A percentile compares a stretch with the other conserved stretches of the same genome.
Conservation (phyloP, 2,888 invertebrate species). For the Dryobota labecula region DNA sequence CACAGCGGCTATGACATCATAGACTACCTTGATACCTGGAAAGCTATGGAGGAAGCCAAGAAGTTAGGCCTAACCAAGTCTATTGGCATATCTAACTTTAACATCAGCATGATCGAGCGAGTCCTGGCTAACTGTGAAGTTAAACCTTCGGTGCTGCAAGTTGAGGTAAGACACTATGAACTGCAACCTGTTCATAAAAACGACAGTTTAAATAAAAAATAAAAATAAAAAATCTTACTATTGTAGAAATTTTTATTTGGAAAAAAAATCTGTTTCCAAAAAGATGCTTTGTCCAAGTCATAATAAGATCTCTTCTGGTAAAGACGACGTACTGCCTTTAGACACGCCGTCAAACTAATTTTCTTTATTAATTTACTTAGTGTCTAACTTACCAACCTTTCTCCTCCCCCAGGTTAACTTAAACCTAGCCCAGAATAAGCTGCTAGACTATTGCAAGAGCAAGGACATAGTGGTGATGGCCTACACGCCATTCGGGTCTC, state of each 20-base stretch:
- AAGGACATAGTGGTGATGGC: constrained; percentile 91
- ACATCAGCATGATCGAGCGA: constrained; percentile 92
- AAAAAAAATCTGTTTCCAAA: too few species aligned
- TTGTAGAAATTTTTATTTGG: too few species aligned
- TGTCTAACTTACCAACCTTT: too few species aligned
- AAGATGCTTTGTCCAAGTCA: too few species aligned
- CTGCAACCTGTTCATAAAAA: too few species aligned
- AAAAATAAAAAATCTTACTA: too few species aligned
- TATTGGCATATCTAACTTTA: constrained; percentile 94
- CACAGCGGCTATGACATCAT: constrained; percentile 82
- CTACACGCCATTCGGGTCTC: constrained; percentile 92
- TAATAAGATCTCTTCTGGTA: too few species aligned
- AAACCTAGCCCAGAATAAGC: constrained; percentile 91
- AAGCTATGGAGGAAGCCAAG: constrained; percentile 93
- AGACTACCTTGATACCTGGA: constrained; percentile 94
- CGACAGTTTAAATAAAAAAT: too few species aligned
- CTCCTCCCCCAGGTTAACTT: constrained; percentile 88
- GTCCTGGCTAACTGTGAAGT: constrained; percentile 90
- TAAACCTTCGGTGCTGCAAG: constrained; percentile 92
- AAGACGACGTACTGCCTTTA: too few species aligned
- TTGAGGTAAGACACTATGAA: constrained; percentile 76
- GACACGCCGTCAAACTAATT: too few species aligned
- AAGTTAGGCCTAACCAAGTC: constrained; percentile 92
- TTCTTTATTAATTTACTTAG: too few species aligned
- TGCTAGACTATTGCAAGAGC: constrained; percentile 91